These are phyloP conservation scores for Sphecodes monilicornis DNA, from an alignment of 2,888 invertebrate species.

Conservation along the genomic window DNA sequence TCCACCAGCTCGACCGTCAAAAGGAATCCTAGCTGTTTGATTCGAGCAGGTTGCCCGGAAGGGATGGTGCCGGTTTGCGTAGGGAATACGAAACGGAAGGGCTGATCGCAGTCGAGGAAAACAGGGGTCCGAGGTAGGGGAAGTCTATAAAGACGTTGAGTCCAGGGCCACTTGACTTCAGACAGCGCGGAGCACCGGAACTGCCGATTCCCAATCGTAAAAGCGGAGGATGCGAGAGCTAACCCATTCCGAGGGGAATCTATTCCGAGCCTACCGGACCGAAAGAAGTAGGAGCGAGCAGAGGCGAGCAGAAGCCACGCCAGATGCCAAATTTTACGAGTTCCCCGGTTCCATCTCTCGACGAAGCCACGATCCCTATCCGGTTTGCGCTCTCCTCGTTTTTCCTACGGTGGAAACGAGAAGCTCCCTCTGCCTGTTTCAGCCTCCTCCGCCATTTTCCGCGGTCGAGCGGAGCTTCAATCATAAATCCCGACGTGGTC, in stretches of 20 bases:
- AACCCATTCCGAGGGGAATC: constrained; percentile 67
- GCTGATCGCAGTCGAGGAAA: background rate
- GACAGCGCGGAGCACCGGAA: constrained; percentile 77
- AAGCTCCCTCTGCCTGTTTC: background rate
- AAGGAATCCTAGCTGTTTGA: constrained; percentile 14
- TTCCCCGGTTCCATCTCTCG: constrained; percentile 48
- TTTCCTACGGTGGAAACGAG: background rate
- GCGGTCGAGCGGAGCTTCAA: constrained; percentile 75
- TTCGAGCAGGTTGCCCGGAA: constrained; percentile 25
- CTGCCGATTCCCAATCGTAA: constrained; percentile 69
- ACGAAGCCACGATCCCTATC: constrained; percentile 42
- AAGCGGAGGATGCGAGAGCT: constrained; percentile 53
- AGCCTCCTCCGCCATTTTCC: constrained; percentile 63
- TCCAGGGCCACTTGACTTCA: constrained; percentile 76
- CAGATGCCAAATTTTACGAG: constrained; percentile 76
- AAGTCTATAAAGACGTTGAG: constrained; percentile 75
- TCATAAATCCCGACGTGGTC: constrained; percentile 78
- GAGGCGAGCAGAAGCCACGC: constrained; percentile 44
- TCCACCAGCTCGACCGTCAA: background rate
- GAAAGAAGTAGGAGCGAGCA: constrained; percentile 57
- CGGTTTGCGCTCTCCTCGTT: background rate
- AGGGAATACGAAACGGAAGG: constrained; percentile 20
- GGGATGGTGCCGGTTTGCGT: background rate
- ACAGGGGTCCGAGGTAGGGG: constrained; percentile 34
- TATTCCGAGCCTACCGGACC: constrained; percentile 71